Evolutionary conservation across 2,113 vertebrate species (phyloP).

Genomic region (Cyrtonyx montezumae): DNA sequence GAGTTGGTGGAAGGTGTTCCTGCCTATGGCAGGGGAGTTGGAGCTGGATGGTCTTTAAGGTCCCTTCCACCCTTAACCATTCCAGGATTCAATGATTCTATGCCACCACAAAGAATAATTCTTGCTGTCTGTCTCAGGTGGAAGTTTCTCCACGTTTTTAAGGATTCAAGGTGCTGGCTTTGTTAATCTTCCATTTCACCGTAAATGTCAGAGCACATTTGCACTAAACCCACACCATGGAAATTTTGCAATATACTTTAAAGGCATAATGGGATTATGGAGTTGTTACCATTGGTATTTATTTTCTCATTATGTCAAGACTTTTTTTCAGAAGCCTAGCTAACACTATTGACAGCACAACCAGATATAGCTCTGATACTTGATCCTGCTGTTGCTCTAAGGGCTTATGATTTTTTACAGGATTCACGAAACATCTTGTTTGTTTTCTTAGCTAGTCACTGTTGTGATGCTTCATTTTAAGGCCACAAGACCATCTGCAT

Average conservation of each 20-base stretch:
- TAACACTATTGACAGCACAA: not conserved
- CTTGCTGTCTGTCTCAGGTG: not conserved
- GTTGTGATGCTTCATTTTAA: not conserved
- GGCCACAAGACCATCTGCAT: not conserved
- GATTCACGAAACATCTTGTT: not conserved
- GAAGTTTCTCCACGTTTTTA: not conserved
- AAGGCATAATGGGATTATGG: constrained; percentile 8
- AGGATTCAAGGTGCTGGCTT: not conserved
- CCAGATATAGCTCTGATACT: not conserved
- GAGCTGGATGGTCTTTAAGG: not conserved
- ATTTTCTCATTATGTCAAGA: not conserved
- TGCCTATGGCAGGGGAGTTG: not conserved
- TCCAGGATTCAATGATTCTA: not conserved
- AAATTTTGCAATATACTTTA: not conserved
- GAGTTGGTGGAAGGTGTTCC: not conserved
- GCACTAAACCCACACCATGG: not conserved
- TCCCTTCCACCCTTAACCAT: not conserved
- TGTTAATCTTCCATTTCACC: constrained; percentile 10
- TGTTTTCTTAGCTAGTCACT: not conserved
- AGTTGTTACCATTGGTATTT: not conserved
- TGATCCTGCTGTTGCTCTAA: not conserved
- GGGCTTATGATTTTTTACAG: not conserved
- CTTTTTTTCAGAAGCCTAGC: not conserved
- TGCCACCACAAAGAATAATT: not conserved
- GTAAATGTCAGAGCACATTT: not conserved